A percentile compares a stretch with the other conserved stretches of the same genome.
Evolutionary conservation across 2,113 vertebrate genomes (phyloP).

Genomic region (Pelmatolapia mariae): DNA sequence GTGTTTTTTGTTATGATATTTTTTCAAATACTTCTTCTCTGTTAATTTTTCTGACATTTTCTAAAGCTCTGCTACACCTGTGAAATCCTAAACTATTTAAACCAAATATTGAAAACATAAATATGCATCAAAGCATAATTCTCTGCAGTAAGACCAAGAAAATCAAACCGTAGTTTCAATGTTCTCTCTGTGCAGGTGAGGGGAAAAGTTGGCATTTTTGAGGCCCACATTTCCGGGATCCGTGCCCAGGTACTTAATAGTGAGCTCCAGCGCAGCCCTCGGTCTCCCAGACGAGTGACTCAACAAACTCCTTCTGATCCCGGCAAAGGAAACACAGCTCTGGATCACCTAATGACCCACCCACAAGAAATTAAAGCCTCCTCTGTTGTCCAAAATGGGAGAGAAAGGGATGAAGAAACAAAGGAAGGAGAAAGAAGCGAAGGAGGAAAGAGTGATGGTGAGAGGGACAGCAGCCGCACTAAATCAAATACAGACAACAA

Average conservation of each 20-base stretch:
- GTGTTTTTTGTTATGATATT: background rate
- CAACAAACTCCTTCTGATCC: constrained; percentile 25
- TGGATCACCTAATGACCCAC: constrained; percentile 40
- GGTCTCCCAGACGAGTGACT: constrained; percentile 54
- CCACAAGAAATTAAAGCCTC: constrained; percentile 14
- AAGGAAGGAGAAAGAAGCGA: background rate
- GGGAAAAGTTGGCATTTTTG: constrained; percentile 89
- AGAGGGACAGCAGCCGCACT: background rate
- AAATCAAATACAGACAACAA: constrained; percentile 20
- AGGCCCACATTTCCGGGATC: constrained; percentile 84
- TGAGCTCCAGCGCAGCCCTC: constrained; percentile 78
- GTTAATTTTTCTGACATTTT: background rate
- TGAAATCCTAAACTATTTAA: background rate
- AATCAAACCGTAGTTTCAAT: background rate
- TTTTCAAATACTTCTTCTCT: background rate
- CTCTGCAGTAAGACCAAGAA: background rate
- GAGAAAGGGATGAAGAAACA: constrained; percentile 28
- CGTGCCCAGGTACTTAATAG: constrained; percentile 75
- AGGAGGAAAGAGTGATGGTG: background rate
- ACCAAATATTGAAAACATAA: background rate
- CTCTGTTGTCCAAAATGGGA: constrained; percentile 66
- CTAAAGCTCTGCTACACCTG: background rate
- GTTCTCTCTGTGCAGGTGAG: constrained; percentile 48
- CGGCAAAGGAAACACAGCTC: background rate
- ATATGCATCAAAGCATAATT: background rate